Base-by-base conservation (phyloP, 2,888 invertebrate genomes). In the Caenorhabditis auriculariae region DNA sequence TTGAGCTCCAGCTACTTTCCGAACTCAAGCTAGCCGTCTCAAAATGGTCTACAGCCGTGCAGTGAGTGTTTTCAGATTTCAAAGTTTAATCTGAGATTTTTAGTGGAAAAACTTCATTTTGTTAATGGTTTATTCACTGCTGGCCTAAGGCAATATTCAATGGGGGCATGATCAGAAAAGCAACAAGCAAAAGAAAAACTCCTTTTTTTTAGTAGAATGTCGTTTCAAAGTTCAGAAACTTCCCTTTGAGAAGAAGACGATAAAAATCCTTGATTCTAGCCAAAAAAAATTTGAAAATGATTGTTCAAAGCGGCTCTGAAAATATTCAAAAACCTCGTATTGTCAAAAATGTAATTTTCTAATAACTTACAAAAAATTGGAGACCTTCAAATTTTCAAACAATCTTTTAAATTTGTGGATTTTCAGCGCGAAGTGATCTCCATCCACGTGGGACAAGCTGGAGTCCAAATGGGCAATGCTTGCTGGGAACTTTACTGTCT, bases 401-500 rank as follows among this genome's bases (percentile, higher is more conserved):
- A 26, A 17, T 19, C 1, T 29, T 2, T 44, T n/a, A 44, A 24
- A 37, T 5, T n/a, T 17, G 15, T 27, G 3, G 15, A 21, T 28
- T 57, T 68, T 41, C 52, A 74, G 75, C 66, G 77, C 24, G 77
- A 77, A 55, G 77, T 77, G 17, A 68, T 77, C 51, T 77, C 77
- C 1, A 66, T 77, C 39, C 77, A 77, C 60, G 69, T 77, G 24
- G 77, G 77, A 7, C 77, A 77, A 52, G 77, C 77, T 15, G 77
- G 77, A 44, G 75, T 75, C 7, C 77, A 77, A 50, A 77, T 77
- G 65, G 86, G 81, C 45, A 86, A 86, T 74, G 85, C 85, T 58
- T 86, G 86, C 76, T 86, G 86, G 86, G 86, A 86, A 74, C 76
- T 86, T 61, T 86, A 86, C 79, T 86, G 86, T 69, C 78, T 86